Conservation (phyloP, 2,888 invertebrate genomes). For the Phyllotreta cruciferae region DNA sequence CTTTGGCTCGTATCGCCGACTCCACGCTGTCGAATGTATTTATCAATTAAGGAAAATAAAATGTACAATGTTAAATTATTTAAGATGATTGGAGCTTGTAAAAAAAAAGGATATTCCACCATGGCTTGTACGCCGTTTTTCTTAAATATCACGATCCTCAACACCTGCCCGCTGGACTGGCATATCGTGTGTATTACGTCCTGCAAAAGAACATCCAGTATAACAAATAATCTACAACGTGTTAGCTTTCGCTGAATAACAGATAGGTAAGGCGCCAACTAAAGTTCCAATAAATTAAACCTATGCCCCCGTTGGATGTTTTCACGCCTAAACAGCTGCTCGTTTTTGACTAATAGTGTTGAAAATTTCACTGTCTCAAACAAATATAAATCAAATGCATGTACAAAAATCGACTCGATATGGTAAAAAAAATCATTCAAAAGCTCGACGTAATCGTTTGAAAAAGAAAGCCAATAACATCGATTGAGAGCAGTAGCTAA, state of each 20-base stretch:
- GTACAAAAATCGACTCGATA: too few relatives aligned
- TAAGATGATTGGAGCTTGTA: too few relatives aligned
- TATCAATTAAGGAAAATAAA: conserved; percentile 29
- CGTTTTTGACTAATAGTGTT: conserved; percentile 24
- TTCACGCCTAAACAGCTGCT: conserved; percentile 21
- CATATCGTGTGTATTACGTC: conserved; percentile 98
- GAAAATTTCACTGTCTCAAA: conserved; percentile 29
- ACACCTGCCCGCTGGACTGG: conserved; percentile 91
- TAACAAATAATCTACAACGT: too few relatives aligned
- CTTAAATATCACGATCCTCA: conserved; percentile 98
- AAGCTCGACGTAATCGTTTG: conserved; percentile 9
- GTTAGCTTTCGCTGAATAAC: too few relatives aligned
- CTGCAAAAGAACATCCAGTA: conserved; percentile 70
- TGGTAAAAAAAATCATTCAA: neutral
- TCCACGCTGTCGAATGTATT: conserved; percentile 90
- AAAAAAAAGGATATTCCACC: conserved; percentile 96
- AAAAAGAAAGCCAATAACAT: conserved; percentile 18
- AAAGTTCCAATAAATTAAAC: conserved; percentile 8
- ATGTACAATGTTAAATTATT: too few relatives aligned
- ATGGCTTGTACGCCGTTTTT: conserved; percentile 98
- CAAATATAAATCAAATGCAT: conserved; percentile 1
- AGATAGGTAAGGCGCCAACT: neutral
- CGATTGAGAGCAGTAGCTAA: conserved; percentile 11
- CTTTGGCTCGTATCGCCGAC: conserved; percentile 92
- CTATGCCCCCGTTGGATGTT: neutral